phyloP scores from a whole-genome alignment of 2,888 invertebrate genomes.

The Boloria euphrosyne region DNA sequence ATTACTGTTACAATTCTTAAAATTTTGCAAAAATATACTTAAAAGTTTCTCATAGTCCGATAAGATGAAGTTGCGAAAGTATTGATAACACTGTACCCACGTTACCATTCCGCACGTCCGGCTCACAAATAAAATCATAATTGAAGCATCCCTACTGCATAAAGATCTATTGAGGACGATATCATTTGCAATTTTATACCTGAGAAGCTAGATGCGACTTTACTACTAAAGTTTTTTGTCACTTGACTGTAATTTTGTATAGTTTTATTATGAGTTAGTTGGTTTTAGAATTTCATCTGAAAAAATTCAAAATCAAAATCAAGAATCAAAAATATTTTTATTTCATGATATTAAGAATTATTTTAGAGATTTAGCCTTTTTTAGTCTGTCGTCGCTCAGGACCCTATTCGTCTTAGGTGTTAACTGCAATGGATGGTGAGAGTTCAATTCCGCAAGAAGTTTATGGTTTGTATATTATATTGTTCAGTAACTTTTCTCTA shows the following conservation, averaged over 20 bases:
- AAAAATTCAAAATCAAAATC: too few relatives aligned
- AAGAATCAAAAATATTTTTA: too few relatives aligned
- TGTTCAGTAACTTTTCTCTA: too few relatives aligned
- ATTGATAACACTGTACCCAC: slow-evolving; percentile 3
- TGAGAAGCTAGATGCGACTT: neutral
- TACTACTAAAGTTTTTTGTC: neutral
- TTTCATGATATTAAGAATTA: too few relatives aligned
- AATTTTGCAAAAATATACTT: neutral
- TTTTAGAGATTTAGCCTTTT: too few relatives aligned
- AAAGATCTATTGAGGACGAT: slow-evolving; percentile 38
- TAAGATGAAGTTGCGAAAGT: slow-evolving; percentile 6
- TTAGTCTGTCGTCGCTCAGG: too few relatives aligned
- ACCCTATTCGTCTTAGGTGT: too few relatives aligned
- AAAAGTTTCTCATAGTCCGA: neutral
- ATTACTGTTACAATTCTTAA: neutral
- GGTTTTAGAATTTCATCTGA: too few relatives aligned
- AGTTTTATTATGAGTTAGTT: too few relatives aligned
- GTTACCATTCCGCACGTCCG: slow-evolving; percentile 15
- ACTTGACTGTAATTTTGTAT: neutral
- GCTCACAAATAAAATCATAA: slow-evolving; percentile 35
- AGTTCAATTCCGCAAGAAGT: too few relatives aligned
- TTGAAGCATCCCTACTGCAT: slow-evolving; percentile 49
- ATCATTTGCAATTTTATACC: slow-evolving; percentile 17
- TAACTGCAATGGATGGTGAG: too few relatives aligned
- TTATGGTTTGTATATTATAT: too few relatives aligned